Evolutionary conservation across 2,888 invertebrate genomes (phyloP), one percentile per base, ranked within the genome.

Genomic region (Erebia palarica): DNA sequence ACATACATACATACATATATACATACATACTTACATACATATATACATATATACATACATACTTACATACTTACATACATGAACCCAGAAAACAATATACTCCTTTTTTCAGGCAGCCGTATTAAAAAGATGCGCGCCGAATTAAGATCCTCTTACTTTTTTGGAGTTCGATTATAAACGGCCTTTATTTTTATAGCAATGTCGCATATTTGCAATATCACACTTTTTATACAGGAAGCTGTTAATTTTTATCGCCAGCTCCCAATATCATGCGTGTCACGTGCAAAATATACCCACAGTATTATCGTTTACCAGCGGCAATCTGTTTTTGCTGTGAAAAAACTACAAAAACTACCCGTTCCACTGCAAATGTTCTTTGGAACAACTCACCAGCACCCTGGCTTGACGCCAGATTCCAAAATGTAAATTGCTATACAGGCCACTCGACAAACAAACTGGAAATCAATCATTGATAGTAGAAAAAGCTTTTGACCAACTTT

Each of bases 381-480:
- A 16, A 65, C 53, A 65, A 55, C 55, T 65, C 53, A 42, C 42
- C 27, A 53, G n/a, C 27, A 0, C 11, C 16, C 65, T 65, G 65
- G 65, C 65, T 13, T 18, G 1, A 7, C 5, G 53, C 65, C 65
- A 65, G 53, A 42, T 16, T 55, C 51, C 55, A 55, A 65, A 65
- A 53, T 36, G 53, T 65, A 36, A 53, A 65, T 65, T 63, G 53
- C 65, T 10, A 65, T 18, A 65, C 65, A 27, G 53, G 18, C 55
- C 53, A 65, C 63, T 63, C 63, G 47, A 49, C 63, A 49, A 63
- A 63, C 18, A 63, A 47, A 14, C 47, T 49, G 63, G 21, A 47
- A 63, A 63, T 63, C 63, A 63, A 63, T 63, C 63, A 47, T 18
- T 49, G 63, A 63, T 63, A 49, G 49, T 49, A 8, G 14, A 14